A percentile compares a stretch with the other conserved stretches of the same genome.
Evolutionary conservation across 2,797 vertebrate species (phyloP).

Genomic region (Cyclopterus lumpus): DNA sequence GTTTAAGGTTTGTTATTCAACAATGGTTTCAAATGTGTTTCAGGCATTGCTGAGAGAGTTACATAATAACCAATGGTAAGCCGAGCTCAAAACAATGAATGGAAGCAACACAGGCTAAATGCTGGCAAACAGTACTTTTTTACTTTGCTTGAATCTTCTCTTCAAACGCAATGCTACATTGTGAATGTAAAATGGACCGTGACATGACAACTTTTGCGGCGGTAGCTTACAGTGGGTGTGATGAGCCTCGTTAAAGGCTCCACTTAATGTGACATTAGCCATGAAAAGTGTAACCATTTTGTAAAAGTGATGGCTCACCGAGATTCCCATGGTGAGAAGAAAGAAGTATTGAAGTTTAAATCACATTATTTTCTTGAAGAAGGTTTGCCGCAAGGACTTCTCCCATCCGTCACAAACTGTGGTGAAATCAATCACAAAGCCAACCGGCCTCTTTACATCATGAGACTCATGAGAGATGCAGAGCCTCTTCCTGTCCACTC

Average conservation of each 20-base stretch:
- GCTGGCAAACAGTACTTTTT: background rate
- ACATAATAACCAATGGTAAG: background rate
- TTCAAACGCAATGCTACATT: background rate
- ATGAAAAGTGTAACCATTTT: constrained; percentile 50
- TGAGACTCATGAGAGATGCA: constrained; percentile 11
- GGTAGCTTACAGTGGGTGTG: background rate
- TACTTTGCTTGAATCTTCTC: background rate
- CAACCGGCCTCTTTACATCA: constrained; percentile 30
- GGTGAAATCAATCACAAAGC: constrained; percentile 33
- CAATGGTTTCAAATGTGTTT: background rate
- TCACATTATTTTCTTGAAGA: constrained; percentile 23
- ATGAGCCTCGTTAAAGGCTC: background rate
- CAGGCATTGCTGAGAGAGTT: background rate
- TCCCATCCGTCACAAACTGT: constrained; percentile 59
- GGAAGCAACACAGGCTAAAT: background rate
- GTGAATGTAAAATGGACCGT: background rate
- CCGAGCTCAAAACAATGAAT: background rate
- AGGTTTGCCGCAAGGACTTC: constrained; percentile 15
- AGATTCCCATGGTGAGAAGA: constrained; percentile 29
- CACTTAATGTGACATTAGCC: constrained; percentile 42
- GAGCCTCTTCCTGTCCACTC: constrained; percentile 42
- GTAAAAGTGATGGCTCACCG: constrained; percentile 65
- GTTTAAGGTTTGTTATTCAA: background rate
- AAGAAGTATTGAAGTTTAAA: constrained; percentile 29
- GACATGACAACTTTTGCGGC: too few species aligned